phyloP scores from a whole-genome alignment of 1,140 invertebrate species.

The Dufourea novaeangliae region DNA sequence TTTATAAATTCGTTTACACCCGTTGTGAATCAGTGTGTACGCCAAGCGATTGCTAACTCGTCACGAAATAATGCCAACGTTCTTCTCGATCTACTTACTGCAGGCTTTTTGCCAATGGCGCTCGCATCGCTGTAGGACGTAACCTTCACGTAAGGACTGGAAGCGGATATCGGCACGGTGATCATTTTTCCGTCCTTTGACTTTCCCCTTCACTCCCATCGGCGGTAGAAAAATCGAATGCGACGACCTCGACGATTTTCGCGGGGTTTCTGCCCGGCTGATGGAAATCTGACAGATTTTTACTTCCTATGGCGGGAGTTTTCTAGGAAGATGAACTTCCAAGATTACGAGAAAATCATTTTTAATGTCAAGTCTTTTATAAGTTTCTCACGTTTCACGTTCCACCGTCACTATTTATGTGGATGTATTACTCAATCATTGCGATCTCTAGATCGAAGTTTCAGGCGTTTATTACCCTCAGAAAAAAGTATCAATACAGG shows the following conservation, averaged over 20 bases:
- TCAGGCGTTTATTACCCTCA: too few relatives aligned
- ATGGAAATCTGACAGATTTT: neutral
- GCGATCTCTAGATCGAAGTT: neutral
- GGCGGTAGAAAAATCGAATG: neutral
- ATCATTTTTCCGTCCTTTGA: slow-evolving; percentile 71
- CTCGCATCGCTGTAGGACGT: slow-evolving; percentile 78
- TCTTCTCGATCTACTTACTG: slow-evolving; percentile 69
- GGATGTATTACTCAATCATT: neutral
- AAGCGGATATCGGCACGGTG: slow-evolving; percentile 75
- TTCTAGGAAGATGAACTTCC: neutral
- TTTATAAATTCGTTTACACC: neutral
- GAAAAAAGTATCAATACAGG: too few relatives aligned
- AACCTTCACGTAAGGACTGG: slow-evolving; percentile 76
- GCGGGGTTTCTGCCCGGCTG: neutral
- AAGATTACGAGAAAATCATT: neutral
- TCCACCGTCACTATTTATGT: neutral
- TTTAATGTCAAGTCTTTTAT: neutral
- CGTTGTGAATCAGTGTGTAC: too few relatives aligned
- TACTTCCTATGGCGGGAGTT: neutral
- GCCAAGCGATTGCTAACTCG: too few relatives aligned
- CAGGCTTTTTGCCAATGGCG: slow-evolving; percentile 71
- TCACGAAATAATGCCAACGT: slow-evolving; percentile 11
- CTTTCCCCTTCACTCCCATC: slow-evolving; percentile 18
- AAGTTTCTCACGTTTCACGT: neutral
- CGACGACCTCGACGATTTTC: neutral